Conservation (phyloP, 1,140 invertebrate species). For the Drosophila sproati region DNA sequence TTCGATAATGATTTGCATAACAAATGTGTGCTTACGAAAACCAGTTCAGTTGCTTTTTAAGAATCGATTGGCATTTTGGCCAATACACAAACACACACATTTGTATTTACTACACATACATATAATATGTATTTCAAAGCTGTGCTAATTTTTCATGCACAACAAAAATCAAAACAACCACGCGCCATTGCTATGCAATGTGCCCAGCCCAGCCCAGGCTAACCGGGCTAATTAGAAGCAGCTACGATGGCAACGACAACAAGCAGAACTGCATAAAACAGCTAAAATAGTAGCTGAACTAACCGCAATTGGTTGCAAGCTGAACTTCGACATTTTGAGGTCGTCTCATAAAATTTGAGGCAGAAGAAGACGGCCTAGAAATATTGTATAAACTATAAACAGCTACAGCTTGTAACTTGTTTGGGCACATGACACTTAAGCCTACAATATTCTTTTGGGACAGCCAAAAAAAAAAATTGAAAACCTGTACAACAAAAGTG, state of each 20-base stretch:
- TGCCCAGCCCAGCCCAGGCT: conserved; percentile 30
- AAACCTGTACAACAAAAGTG: conserved; percentile 67
- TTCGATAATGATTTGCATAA: conserved; percentile 53
- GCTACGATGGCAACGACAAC: conserved; percentile 19
- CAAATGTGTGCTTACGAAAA: conserved; percentile 54
- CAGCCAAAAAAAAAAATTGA: conserved; percentile 30
- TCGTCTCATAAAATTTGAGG: conserved; percentile 37
- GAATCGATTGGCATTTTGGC: conserved; percentile 53
- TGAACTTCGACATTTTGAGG: conserved; percentile 81
- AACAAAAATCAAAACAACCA: conserved; percentile 68
- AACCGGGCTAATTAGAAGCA: conserved; percentile 65
- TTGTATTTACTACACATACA: not conserved
- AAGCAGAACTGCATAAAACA: conserved; percentile 22
- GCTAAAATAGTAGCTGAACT: conserved; percentile 11
- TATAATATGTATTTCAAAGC: conserved; percentile 56
- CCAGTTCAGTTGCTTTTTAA: conserved; percentile 57
- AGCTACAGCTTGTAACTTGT: conserved; percentile 60
- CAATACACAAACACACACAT: conserved; percentile 4
- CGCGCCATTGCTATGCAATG: conserved; percentile 48
- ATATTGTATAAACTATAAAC: conserved; percentile 41
- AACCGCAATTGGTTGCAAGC: conserved; percentile 12
- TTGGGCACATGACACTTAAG: conserved; percentile 63
- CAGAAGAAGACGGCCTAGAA: conserved; percentile 62
- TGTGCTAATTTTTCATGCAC: conserved; percentile 71
- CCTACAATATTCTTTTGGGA: conserved; percentile 72